phyloP scores from a whole-genome alignment of 2,797 vertebrate genomes.

The Acipenser oxyrinchus region DNA sequence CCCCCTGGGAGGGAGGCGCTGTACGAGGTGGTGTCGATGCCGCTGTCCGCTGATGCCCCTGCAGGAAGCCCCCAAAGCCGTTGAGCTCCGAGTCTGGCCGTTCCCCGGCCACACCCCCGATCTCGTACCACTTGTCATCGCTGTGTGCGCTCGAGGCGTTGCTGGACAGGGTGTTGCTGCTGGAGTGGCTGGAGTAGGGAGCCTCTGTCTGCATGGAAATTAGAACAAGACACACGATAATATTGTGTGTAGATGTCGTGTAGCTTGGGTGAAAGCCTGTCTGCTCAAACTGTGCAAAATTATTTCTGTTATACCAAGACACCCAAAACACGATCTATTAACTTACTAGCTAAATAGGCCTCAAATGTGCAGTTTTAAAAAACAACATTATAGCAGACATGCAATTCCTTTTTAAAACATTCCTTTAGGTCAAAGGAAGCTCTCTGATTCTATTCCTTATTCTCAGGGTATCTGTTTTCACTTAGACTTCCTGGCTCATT shows the following conservation, averaged over 20 bases:
- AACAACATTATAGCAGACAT: too few species aligned
- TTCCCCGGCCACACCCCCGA: slow-evolving; percentile 69
- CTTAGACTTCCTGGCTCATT: too few species aligned
- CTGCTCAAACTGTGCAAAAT: not conserved
- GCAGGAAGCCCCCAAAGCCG: slow-evolving; percentile 80
- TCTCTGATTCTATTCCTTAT: too few species aligned
- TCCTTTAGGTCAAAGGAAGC: too few species aligned
- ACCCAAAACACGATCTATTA: too few species aligned
- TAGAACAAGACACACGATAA: slow-evolving; percentile 11
- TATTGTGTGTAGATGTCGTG: not conserved
- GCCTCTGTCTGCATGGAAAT: slow-evolving; percentile 63
- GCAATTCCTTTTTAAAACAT: too few species aligned
- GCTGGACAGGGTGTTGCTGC: slow-evolving; percentile 93
- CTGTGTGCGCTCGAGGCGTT: slow-evolving; percentile 88
- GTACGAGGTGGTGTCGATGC: slow-evolving; percentile 81
- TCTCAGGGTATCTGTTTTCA: too few species aligned
- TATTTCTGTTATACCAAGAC: too few species aligned
- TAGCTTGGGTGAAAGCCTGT: not conserved
- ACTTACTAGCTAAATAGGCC: too few species aligned
- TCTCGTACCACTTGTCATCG: slow-evolving; percentile 94
- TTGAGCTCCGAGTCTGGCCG: slow-evolving; percentile 75
- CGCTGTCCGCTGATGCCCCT: slow-evolving; percentile 79
- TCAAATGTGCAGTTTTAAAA: too few species aligned
- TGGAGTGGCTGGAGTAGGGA: slow-evolving; percentile 89
- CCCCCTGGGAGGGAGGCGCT: slow-evolving; percentile 63